Evolutionary conservation across 2,113 vertebrate genomes (phyloP).

Genomic region (Microcebus lehilahytsara): DNA sequence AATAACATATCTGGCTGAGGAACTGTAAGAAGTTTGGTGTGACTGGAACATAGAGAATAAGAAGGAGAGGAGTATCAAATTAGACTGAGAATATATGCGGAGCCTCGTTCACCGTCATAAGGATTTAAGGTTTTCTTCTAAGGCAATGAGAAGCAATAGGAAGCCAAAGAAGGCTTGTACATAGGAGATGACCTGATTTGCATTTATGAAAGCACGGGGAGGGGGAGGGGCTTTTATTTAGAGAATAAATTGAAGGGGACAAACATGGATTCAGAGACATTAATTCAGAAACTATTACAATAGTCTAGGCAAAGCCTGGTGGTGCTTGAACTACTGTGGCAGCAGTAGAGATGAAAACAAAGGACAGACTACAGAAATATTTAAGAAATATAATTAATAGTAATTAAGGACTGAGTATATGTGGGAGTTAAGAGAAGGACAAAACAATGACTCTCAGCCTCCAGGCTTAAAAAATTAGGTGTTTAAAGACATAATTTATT

Average conservation of each 20-base stretch:
- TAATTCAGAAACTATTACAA: neutral
- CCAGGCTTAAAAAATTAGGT: neutral
- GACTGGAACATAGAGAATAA: neutral
- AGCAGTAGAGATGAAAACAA: neutral
- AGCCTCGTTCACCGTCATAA: neutral
- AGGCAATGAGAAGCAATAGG: neutral
- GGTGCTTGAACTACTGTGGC: neutral
- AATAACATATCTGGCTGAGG: neutral
- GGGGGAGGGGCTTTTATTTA: neutral
- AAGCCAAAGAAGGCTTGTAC: neutral
- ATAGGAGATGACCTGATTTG: neutral
- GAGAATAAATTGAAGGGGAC: neutral
- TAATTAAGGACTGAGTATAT: neutral
- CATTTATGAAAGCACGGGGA: neutral
- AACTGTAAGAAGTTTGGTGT: neutral
- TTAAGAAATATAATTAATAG: neutral
- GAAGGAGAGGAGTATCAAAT: neutral
- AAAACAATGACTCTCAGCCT: neutral
- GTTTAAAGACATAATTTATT: neutral
- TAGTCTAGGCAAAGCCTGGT: neutral
- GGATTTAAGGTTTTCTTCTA: neutral
- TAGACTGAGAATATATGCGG: neutral
- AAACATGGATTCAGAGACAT: neutral
- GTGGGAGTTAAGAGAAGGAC: neutral
- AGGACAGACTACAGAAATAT: neutral